Percentiles rank a stretch among this genome's conserved stretches.
Evolutionary conservation across 2,797 vertebrate genomes (phyloP).

Genomic region (Enoplosus armatus): DNA sequence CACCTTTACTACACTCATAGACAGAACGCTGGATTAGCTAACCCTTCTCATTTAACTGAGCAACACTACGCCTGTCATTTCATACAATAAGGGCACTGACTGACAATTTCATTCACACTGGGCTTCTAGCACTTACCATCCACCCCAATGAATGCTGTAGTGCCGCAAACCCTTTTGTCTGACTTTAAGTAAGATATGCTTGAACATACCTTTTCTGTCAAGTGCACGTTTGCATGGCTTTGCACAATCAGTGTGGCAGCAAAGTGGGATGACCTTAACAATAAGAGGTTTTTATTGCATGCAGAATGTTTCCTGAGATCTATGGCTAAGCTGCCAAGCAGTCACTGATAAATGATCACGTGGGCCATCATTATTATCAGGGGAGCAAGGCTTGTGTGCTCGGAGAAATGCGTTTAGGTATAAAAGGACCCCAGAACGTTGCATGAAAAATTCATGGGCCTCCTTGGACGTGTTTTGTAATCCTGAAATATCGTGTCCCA

Average conservation of each 20-base stretch:
- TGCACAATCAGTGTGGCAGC: conserved; percentile 11
- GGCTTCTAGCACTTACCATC: background rate
- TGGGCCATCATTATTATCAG: conserved; percentile 48
- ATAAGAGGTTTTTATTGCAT: background rate
- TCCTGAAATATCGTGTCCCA: conserved; percentile 18
- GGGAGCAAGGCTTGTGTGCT: conserved; percentile 31
- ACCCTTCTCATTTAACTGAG: conserved; percentile 11
- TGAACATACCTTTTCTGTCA: background rate
- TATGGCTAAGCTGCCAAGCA: conserved; percentile 6
- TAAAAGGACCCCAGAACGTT: conserved; percentile 8
- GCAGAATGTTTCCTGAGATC: conserved; percentile 1
- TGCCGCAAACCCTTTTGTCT: background rate
- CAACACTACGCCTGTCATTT: conserved; percentile 3
- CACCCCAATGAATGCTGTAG: background rate
- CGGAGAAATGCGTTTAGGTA: conserved; percentile 37
- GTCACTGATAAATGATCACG: conserved; percentile 40
- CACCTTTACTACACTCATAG: background rate
- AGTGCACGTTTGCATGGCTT: background rate
- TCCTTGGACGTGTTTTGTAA: conserved; percentile 31
- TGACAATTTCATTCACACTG: background rate
- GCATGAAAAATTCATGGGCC: conserved; percentile 53
- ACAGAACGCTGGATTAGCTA: conserved; percentile 12
- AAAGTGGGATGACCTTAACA: conserved; percentile 22
- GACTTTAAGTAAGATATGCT: background rate
- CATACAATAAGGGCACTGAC: background rate